Evolutionary conservation across 2,888 invertebrate genomes (phyloP), one percentile per base, ranked within the genome.

Genomic region (Tipula helvola): DNA sequence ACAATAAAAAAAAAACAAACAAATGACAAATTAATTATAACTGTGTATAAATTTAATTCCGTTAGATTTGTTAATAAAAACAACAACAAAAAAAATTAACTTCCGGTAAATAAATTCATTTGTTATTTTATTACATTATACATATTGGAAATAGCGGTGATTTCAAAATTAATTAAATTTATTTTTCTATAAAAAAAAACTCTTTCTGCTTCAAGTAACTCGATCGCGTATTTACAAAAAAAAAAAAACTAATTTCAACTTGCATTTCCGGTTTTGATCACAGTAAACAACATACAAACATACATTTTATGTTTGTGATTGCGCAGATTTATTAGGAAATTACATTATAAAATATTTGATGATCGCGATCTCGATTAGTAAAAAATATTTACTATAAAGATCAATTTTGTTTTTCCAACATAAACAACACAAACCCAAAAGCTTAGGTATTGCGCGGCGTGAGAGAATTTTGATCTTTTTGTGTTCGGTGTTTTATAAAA

Each of bases 91-190:
- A 52, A 52, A 71, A 57, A 12, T 71, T 71, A 71, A 71, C 71
- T 71, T 71, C 71, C 71, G 71, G 71, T 71, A 71, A 71, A 71
- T 71, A 71, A 71, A 71, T 71, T 71, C 71, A 71, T 71, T 71
- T 71, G 71, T 71, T 71, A 71, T 28, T 18, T 52, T 71, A 28
- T 28, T 28, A 18, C 10, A 16, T 16, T 5, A n/a, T 71, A 71
- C 28, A 71, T 71, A 71, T 71, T 71, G 71, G 28, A 71, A 71
- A 71, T 71, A 71, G 71, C 71, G 71, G 71, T 71, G 28, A 71
- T 71, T 71, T 71, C 71, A 28, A 71, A 71, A 71, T 71, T 71
- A 71, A 71, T 71, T 71, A 28, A 52, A 52, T 39, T 39, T 39
- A 16, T 52, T 52, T n/a, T 16, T 52, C 5, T 16, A 52, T 52